A percentile compares a stretch with the other conserved stretches of the same genome.
These are phyloP conservation scores for Trichopoda pennipes DNA, from an alignment of 2,888 invertebrate species.

Conservation along the genomic window DNA sequence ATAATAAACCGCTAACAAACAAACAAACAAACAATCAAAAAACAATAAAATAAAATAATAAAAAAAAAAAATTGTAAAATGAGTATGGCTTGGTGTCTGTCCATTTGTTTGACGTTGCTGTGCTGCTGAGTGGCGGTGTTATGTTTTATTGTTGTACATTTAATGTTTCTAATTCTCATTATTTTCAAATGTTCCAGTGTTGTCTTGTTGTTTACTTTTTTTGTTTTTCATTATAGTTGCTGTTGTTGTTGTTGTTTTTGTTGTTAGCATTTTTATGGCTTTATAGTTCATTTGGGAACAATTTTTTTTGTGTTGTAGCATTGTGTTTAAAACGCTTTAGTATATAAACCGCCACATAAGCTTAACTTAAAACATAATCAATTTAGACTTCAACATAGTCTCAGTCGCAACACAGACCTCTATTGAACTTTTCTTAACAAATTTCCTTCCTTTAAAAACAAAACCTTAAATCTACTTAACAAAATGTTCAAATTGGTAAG, in stretches of 20 bases:
- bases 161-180: slow-evolving; percentile 58
- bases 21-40: slow-evolving; percentile 3
- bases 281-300: slow-evolving; percentile 63
- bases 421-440: slow-evolving; percentile 65
- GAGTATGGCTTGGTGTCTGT: slow-evolving; percentile 5
- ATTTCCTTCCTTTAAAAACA: background rate
- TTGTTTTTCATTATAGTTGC: slow-evolving; percentile 28
- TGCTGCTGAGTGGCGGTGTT: slow-evolving; percentile 14
- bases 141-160: slow-evolving; percentile 39
- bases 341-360: slow-evolving; percentile 65
- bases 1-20: slow-evolving; percentile 8
- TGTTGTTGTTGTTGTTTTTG: slow-evolving; percentile 21
- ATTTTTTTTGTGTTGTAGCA: slow-evolving; percentile 48
- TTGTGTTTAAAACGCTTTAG: slow-evolving; percentile 53
- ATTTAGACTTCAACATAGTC: slow-evolving; percentile 71
- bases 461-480: slow-evolving; percentile 43
- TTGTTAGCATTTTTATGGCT: slow-evolving; percentile 61
- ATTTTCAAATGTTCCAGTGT: slow-evolving; percentile 44
- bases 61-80: slow-evolving; percentile 12
- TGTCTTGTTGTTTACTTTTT: slow-evolving; percentile 24
- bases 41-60: background rate
- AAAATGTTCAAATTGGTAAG: slow-evolving; percentile 81
- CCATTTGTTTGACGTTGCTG: slow-evolving; percentile 10
- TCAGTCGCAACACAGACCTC: slow-evolving; percentile 76
- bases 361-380: slow-evolving; percentile 65